A percentile compares a stretch with the other conserved stretches of the same genome.
Conservation (phyloP, 2,113 vertebrate genomes). For the Dendropsophus ebraccatus region DNA sequence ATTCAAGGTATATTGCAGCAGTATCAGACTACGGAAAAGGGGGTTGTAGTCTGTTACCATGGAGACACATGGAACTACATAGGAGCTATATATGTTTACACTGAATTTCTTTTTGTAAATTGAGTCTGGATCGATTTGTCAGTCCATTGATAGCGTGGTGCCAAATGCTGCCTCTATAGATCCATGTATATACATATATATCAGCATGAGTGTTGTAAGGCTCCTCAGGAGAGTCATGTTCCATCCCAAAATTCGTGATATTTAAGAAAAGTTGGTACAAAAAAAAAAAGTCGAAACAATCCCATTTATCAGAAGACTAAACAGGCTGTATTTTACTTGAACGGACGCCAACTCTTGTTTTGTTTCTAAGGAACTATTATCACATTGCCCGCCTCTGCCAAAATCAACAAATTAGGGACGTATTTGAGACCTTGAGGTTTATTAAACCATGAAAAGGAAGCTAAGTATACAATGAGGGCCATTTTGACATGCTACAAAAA, state of each 20-base stretch:
- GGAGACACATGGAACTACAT: not conserved
- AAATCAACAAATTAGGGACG: slow-evolving; percentile 56
- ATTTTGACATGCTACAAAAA: slow-evolving; percentile 25
- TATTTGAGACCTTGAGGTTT: slow-evolving; percentile 50
- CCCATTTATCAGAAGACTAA: slow-evolving; percentile 53
- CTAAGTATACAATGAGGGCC: slow-evolving; percentile 5
- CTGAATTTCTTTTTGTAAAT: no score
- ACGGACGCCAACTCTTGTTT: slow-evolving; percentile 42
- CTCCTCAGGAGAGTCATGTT: not conserved
- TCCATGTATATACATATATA: not conserved
- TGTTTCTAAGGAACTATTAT: slow-evolving; percentile 53
- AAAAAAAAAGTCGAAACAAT: slow-evolving; percentile 39
- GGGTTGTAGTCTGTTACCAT: not conserved
- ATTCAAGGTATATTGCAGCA: no score
- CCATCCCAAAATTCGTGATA: slow-evolving; percentile 16
- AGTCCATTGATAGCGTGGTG: not conserved
- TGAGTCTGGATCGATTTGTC: no score
- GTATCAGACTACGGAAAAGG: no score
- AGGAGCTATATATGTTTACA: not conserved
- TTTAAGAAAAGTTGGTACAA: slow-evolving; percentile 18
- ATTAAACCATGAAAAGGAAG: slow-evolving; percentile 52
- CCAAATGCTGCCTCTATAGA: not conserved
- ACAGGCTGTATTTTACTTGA: slow-evolving; percentile 51
- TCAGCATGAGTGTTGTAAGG: not conserved
- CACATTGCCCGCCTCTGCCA: slow-evolving; percentile 45